Base-by-base conservation (phyloP, 2,888 invertebrate species). In the Chrysolina oricalcia region DNA sequence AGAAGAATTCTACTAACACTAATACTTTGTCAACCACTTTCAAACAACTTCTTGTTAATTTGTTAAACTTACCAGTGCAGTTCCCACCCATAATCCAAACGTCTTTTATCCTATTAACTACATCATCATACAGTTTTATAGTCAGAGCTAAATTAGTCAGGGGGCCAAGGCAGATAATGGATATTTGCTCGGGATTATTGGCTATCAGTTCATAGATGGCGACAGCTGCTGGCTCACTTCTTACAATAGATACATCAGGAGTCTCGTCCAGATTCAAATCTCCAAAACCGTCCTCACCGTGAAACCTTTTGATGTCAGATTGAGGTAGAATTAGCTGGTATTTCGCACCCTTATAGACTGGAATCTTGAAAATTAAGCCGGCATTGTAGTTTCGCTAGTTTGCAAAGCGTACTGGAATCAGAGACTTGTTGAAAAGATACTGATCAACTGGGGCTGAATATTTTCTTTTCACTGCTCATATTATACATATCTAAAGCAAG, bases 61-160 rank as follows among this genome's bases (percentile, higher is more conserved):
- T 50, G 19, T 9, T 1, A n/a, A 56, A 62, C 19, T 59, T 90
- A 94, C 95, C 93, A 81, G 91, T 90, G 79, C 92, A 91, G 87
- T 95, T 94, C 75, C 96, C 96, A 10, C 96, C 96, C 91, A 95
- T 96, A 4, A 96, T 90, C 85, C 91, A 94, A 46, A 96, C 88
- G 59, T 93, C 92, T 76, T 93, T 92, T 0, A 96, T 87, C 77
- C 92, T 90, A 21, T 89, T 83, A 0, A 92, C 87, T 84, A 96
- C 93, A 5, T 90, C 86, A 0, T 93, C 91, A 81, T 94, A 94
- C 82, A 95, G 86, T 83, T 93, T 92, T 2, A 94, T 90, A 0
- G 95, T 93, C 75, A 96, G 84, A 0, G 96, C 97, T 62, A 96
- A 89, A 83, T 96, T 97, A 0, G 96, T 96, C 35, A 97, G 87